A percentile compares a stretch with the other conserved stretches of the same genome.
phyloP scores from a whole-genome alignment of 2,113 vertebrate genomes.

The Triplophysa siluroides region DNA sequence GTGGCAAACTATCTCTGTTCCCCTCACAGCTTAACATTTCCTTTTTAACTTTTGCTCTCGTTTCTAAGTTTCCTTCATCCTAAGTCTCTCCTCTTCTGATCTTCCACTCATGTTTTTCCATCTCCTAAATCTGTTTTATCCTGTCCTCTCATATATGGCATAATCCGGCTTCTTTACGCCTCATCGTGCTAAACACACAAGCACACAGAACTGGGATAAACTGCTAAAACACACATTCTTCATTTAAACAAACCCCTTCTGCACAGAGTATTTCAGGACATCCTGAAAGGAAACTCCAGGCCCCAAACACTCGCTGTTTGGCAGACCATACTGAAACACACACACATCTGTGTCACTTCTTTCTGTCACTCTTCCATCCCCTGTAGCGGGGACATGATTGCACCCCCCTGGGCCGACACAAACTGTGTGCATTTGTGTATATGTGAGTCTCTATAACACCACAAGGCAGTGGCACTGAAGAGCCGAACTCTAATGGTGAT shows the following conservation, averaged over 20 bases:
- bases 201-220: constrained; percentile 42
- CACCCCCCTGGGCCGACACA: constrained; percentile 1
- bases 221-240: background rate
- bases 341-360: background rate
- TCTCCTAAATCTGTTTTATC: constrained; percentile 21
- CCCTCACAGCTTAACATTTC: constrained; percentile 55
- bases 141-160: constrained; percentile 18
- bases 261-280: constrained; percentile 10
- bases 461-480: constrained; percentile 19
- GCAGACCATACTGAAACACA: constrained; percentile 2
- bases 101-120: constrained; percentile 49
- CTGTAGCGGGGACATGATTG: constrained; percentile 26
- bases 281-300: constrained; percentile 17
- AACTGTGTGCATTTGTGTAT: constrained; percentile 43
- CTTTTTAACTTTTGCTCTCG: constrained; percentile 39
- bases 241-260: constrained; percentile 27
- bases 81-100: constrained; percentile 36
- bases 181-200: constrained; percentile 46
- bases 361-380: constrained; percentile 10
- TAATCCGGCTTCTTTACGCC: background rate
- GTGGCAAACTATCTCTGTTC: constrained; percentile 8
- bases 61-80: constrained; percentile 30
- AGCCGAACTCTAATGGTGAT: constrained; percentile 52
- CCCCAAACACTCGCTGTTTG: background rate
- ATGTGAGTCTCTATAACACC: constrained; percentile 43